These are phyloP conservation scores for Noctua fimbriata DNA, from an alignment of 2,888 invertebrate species.

Conservation along the genomic window DNA sequence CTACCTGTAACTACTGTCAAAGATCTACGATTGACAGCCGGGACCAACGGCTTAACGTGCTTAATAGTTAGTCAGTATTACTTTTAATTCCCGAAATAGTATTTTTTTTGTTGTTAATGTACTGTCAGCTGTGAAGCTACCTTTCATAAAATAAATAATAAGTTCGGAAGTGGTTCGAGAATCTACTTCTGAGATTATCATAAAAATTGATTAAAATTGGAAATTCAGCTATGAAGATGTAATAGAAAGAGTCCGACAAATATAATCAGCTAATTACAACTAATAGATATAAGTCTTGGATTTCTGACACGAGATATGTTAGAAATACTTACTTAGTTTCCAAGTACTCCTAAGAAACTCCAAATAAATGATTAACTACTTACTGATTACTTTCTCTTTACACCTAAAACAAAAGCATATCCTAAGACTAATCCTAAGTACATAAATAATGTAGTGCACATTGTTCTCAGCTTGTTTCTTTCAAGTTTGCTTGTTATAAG, in stretches of 20 bases:
- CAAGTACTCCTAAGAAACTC: conserved; percentile 10
- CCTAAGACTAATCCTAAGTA: background rate
- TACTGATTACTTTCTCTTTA: conserved; percentile 5
- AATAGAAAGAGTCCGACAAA: background rate
- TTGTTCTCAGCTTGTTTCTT: conserved; percentile 40
- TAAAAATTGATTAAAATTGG: background rate
- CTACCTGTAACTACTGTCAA: no score
- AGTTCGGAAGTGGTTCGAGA: background rate
- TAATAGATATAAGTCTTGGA: background rate
- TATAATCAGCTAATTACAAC: background rate
- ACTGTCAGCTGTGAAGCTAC: no score
- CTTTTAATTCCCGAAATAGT: background rate
- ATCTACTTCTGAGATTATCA: background rate
- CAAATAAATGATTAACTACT: background rate
- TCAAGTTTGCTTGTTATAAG: conserved; percentile 20
- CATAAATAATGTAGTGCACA: conserved; percentile 39
- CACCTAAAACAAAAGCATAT: background rate
- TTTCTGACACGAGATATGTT: background rate
- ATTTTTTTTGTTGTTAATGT: background rate
- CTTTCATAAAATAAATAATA: background rate
- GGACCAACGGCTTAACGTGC: no score
- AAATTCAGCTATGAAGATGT: background rate
- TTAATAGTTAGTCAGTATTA: background rate
- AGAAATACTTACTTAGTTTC: background rate
- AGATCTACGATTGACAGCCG: no score